Evolutionary conservation across 2,888 invertebrate species (phyloP).

Genomic region (Physocephala rufipes): DNA sequence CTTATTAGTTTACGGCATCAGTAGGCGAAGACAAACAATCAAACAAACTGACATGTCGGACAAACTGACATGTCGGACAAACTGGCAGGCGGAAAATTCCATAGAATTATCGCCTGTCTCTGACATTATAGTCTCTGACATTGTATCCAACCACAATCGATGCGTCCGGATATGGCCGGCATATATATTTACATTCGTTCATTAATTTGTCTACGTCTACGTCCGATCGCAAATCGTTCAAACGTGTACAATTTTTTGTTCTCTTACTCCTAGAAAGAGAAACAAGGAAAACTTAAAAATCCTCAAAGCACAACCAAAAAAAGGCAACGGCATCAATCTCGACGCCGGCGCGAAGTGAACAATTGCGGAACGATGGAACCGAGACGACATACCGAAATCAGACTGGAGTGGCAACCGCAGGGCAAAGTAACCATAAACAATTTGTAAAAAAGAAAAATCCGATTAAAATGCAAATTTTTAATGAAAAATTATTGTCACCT

Average conservation of each 20-base stretch:
- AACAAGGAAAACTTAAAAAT: background rate
- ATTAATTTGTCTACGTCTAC: conserved; percentile 5
- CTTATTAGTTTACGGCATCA: background rate
- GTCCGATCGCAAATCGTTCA: background rate
- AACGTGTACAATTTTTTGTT: conserved; percentile 19
- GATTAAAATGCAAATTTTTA: conserved; percentile 50
- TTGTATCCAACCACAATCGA: no score
- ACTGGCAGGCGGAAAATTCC: conserved; percentile 37
- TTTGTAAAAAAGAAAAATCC: conserved; percentile 48
- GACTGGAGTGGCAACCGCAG: conserved; percentile 73
- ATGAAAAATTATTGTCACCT: conserved; percentile 45
- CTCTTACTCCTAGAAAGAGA: conserved; percentile 33
- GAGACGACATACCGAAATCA: conserved; percentile 67
- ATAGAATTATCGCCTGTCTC: background rate
- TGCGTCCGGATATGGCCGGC: no score
- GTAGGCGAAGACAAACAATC: conserved; percentile 35
- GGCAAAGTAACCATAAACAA: conserved; percentile 58
- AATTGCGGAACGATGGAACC: conserved; percentile 71
- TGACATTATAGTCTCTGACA: background rate
- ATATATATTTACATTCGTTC: no score
- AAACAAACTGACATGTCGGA: conserved; percentile 19
- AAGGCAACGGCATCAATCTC: conserved; percentile 24
- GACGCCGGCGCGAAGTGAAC: conserved; percentile 59
- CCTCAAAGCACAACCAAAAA: conserved; percentile 24
- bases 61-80: background rate